Conservation (phyloP, 2,797 vertebrate genomes). For the Arnoldichthys spilopterus region DNA sequence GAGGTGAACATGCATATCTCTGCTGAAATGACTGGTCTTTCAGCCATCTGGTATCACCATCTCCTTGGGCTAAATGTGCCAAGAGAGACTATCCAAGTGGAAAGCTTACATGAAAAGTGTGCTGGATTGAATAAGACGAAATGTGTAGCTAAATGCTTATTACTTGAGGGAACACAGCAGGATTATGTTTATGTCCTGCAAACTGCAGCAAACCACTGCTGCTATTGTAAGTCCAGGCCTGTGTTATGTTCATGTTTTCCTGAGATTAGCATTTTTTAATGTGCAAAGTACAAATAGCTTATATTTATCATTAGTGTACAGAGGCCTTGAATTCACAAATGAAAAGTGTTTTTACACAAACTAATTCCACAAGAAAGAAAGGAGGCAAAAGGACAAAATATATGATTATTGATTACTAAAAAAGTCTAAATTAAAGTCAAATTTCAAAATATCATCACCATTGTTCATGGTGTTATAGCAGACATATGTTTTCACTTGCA, state of each 20-base stretch:
- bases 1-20: constrained; percentile 48
- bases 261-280: not conserved
- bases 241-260: constrained; percentile 10
- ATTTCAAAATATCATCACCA: too few species aligned
- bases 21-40: constrained; percentile 43
- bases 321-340: not conserved
- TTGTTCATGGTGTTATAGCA: too few species aligned
- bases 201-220: constrained; percentile 1
- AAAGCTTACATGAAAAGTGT: constrained; percentile 36
- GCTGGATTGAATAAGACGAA: constrained; percentile 21
- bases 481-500: not conserved
- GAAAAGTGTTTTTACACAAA: not conserved
- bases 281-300: not conserved
- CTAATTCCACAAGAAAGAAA: too few species aligned
- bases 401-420: not conserved
- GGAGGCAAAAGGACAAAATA: not conserved
- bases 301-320: not conserved
- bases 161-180: constrained; percentile 35
- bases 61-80: constrained; percentile 49
- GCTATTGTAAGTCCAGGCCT: not conserved
- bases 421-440: too few species aligned
- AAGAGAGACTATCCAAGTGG: constrained; percentile 47
- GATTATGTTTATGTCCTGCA: constrained; percentile 8
- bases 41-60: constrained; percentile 50
- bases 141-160: constrained; percentile 40